phyloP scores from a whole-genome alignment of 1,140 invertebrate species.

The Drosophila erecta region DNA sequence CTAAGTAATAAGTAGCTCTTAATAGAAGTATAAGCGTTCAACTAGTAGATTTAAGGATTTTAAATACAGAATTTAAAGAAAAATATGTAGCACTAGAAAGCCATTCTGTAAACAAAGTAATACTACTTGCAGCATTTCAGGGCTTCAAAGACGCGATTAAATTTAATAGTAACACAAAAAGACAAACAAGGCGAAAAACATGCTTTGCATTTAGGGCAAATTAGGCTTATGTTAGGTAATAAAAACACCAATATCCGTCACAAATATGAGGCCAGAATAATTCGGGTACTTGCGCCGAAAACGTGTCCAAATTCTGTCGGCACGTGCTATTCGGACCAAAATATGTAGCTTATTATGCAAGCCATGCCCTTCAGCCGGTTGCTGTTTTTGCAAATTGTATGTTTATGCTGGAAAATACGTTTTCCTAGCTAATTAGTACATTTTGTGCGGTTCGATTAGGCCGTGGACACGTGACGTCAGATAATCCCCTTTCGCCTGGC shows the following conservation, averaged over 20 bases:
- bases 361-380: slow-evolving; percentile 28
- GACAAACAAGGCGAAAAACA: neutral
- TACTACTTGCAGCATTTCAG: too few species aligned
- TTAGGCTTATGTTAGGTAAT: slow-evolving; percentile 7
- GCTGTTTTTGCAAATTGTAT: slow-evolving; percentile 53
- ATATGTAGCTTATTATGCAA: slow-evolving; percentile 47
- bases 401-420: slow-evolving; percentile 57
- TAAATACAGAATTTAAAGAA: too few species aligned
- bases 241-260: slow-evolving; percentile 17
- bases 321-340: slow-evolving; percentile 36
- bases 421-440: slow-evolving; percentile 57
- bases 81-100: too few species aligned
- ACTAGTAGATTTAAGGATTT: too few species aligned
- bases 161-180: neutral
- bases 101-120: too few species aligned
- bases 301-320: slow-evolving; percentile 22
- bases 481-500: slow-evolving; percentile 36
- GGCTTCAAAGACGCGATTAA: too few species aligned
- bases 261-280: slow-evolving; percentile 21
- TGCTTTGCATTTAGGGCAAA: neutral
- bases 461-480: slow-evolving; percentile 42
- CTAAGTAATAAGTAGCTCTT: too few species aligned
- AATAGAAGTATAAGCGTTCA: too few species aligned
- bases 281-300: slow-evolving; percentile 23
- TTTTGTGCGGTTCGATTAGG: slow-evolving; percentile 57